phyloP scores from a whole-genome alignment of 2,797 vertebrate species.

The Characodon lateralis region DNA sequence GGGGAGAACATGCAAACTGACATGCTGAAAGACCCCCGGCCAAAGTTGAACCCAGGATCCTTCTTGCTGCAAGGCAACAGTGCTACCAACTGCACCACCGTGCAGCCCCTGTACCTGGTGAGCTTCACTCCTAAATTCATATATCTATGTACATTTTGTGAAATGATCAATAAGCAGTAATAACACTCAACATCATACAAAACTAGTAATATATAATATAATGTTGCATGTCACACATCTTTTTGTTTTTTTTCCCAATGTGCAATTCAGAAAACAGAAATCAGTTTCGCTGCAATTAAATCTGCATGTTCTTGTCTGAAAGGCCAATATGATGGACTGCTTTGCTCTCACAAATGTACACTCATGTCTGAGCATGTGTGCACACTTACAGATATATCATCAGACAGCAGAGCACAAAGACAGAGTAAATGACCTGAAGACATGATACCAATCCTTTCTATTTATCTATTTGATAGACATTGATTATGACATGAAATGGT shows the following conservation, averaged over 20 bases:
- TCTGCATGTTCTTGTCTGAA: constrained; percentile 18
- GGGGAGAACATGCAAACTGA: too few relatives aligned
- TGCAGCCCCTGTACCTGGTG: neutral
- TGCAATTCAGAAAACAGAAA: constrained; percentile 25
- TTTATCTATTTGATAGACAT: constrained; percentile 73
- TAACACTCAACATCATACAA: neutral
- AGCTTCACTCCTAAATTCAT: neutral
- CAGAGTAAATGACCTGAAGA: constrained; percentile 51
- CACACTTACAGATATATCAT: constrained; percentile 33
- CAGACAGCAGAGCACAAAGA: constrained; percentile 35
- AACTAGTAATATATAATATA: neutral
- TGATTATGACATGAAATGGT: constrained; percentile 74
- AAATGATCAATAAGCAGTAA: too few relatives aligned
- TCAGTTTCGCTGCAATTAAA: constrained; percentile 30
- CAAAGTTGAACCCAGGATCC: too few relatives aligned
- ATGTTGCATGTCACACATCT: neutral
- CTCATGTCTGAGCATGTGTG: constrained; percentile 19
- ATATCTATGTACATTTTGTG: neutral
- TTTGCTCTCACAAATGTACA: constrained; percentile 11
- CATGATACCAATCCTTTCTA: constrained; percentile 42
- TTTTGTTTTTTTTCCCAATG: constrained; percentile 1
- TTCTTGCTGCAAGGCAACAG: too few relatives aligned
- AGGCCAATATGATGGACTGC: neutral
- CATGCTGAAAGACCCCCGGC: too few relatives aligned
- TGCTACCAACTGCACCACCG: too few relatives aligned